These are phyloP conservation scores for Pheosia gnoma DNA, from an alignment of 2,888 invertebrate genomes.

Conservation along the genomic window DNA sequence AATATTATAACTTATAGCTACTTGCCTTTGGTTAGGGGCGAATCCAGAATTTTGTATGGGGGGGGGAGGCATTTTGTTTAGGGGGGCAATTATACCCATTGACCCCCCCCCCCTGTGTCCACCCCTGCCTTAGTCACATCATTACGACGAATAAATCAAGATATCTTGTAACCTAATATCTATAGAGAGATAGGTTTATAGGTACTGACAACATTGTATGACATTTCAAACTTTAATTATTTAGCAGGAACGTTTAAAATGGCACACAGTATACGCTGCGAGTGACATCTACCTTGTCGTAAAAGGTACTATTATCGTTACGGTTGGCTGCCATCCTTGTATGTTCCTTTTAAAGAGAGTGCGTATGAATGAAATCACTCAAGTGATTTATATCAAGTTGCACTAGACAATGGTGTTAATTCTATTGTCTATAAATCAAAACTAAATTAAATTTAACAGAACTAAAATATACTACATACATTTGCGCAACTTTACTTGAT, in stretches of 20 bases:
- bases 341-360: neutral
- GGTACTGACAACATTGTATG: neutral
- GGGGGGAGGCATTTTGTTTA: no score
- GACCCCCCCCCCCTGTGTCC: no score
- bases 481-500: no score
- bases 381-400: neutral
- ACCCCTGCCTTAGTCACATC: no score
- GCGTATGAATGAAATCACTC: neutral
- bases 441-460: no score
- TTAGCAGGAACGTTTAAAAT: neutral
- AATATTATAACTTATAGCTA: neutral
- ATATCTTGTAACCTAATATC: neutral
- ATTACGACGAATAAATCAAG: neutral
- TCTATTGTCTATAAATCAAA: neutral
- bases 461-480: no score
- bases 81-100: no score
- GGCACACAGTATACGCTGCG: neutral
- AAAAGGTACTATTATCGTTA: constrained; percentile 1
- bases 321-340: constrained; percentile 1
- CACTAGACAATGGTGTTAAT: neutral
- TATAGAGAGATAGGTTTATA: neutral
- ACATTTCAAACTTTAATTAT: neutral
- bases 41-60: no score
- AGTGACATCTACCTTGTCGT: neutral
- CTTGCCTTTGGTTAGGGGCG: neutral